Evolutionary conservation across 2,113 vertebrate species (phyloP), one percentile per base, ranked within the genome.

Genomic region (Ia io): DNA sequence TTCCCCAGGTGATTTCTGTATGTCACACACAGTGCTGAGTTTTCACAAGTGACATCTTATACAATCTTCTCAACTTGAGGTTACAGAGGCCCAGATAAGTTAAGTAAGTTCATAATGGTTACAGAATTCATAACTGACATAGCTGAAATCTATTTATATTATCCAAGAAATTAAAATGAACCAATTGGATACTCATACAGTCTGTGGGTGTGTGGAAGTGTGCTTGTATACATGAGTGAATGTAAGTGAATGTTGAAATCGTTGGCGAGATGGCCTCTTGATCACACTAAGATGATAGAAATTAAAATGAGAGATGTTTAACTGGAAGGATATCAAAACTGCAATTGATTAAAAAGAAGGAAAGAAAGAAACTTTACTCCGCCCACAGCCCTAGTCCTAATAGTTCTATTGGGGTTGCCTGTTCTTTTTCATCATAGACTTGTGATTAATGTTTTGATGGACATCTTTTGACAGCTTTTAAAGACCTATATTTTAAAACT

Each of bases 401-500:
- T n/a, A 17, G 2, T 93, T 95, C 95, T 83, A 10, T 70, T 88
- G 3, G 16, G 6, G 5, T 77, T 84, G 44, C 10, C 22, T 83
- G 91, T 92, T 76, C 65, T 83, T 92, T 95, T 79, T 73, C n/a
- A 25, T 95, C 30, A 20, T 49, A 74, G 30, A n/a, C 20, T 89
- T 95, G 59, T 88, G 92, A 85, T 79, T 83, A 93, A 95, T 92
- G 42, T 83, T 88, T 88, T 83, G 17, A 86, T 77, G 78, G 93
- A 67, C n/a, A 83, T 93, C 89, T 94, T 96, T 92, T 88, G 88
- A 95, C 91, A 96, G 77, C 7, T 40, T 92, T 85, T 56, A 28
- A 84, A 92, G 96, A 67, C 70, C 32, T 91, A 30, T 22, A 84
- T 22, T 96, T 93, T 88, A 92, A 90, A 95, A 80, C 83, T 88